Conservation (phyloP, 2,888 invertebrate genomes). For the Drosophila multiciliata region DNA sequence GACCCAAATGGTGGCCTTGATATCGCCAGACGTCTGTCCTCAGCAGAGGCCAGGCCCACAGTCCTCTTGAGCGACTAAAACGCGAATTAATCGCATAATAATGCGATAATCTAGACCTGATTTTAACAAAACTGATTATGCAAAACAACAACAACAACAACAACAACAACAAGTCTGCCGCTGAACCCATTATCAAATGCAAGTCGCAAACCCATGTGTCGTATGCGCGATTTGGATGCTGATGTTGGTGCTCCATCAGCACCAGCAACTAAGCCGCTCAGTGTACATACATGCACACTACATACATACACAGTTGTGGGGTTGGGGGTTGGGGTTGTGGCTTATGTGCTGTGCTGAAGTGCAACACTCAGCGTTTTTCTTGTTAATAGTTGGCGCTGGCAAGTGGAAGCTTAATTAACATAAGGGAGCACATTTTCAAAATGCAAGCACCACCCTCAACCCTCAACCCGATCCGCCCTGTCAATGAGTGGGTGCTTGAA, state of each 20-base stretch:
- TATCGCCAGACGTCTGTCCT: conserved; percentile 48
- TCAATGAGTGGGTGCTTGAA: conserved; percentile 64
- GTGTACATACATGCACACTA: background rate
- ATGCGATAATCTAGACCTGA: conserved; percentile 66
- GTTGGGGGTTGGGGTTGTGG: conserved; percentile 7
- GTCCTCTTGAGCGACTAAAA: conserved; percentile 16
- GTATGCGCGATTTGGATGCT: conserved; percentile 45
- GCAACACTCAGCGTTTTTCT: conserved; percentile 67
- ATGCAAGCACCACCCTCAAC: conserved; percentile 8
- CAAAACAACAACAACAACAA: conserved; percentile 20
- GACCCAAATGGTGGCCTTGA: conserved; percentile 60
- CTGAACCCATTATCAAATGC: conserved; percentile 45
- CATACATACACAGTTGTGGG: conserved; percentile 9
- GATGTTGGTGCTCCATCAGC: conserved; percentile 17
- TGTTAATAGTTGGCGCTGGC: conserved; percentile 70
- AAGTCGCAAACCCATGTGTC: conserved; percentile 31
- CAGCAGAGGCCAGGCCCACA: conserved; percentile 34
- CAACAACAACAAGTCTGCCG: conserved; percentile 3
- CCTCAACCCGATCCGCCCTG: conserved; percentile 3
- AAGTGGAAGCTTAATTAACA: conserved; percentile 77
- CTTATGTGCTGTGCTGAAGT: conserved; percentile 44
- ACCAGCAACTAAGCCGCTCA: background rate
- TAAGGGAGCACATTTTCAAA: conserved; percentile 63
- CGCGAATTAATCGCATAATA: conserved; percentile 62
- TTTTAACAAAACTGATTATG: conserved; percentile 66